Percentiles rank a stretch among this genome's conserved stretches.
Evolutionary conservation across 2,113 vertebrate species (phyloP).

Genomic region (Tychaedon coryphoeus): DNA sequence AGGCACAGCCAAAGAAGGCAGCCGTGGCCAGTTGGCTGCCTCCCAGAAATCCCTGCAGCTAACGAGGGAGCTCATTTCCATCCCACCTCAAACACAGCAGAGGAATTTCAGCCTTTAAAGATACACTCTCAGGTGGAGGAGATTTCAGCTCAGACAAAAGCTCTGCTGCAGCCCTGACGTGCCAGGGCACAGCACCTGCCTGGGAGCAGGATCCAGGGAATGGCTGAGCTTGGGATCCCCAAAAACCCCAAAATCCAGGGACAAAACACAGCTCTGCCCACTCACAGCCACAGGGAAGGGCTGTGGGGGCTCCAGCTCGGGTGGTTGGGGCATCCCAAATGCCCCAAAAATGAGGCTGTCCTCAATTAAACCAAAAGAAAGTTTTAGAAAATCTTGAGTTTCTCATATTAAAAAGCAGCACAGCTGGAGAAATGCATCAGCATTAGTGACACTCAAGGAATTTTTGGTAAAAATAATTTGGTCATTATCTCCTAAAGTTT

Average conservation of each 20-base stretch:
- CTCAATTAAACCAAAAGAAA: neutral
- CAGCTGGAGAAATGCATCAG: neutral
- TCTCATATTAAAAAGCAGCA: neutral
- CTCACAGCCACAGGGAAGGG: neutral
- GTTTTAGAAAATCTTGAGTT: neutral
- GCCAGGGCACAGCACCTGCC: neutral
- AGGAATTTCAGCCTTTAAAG: constrained; percentile 2
- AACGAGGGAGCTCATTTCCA: constrained; percentile 5
- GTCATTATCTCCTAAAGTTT: neutral
- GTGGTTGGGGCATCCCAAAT: fast-evolving
- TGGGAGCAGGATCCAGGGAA: neutral
- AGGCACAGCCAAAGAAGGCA: neutral
- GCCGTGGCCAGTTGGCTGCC: neutral
- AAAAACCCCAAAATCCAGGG: neutral
- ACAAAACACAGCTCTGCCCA: neutral
- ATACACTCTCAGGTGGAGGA: neutral
- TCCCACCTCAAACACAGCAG: neutral
- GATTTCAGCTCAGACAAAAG: constrained; percentile 16
- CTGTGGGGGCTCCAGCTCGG: neutral
- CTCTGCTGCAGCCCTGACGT: neutral
- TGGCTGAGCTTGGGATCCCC: neutral
- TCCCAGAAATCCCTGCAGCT: neutral
- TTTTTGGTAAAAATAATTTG: neutral
- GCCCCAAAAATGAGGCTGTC: fast-evolving
- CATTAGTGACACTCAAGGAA: neutral